Evolutionary conservation across 2,113 vertebrate species (phyloP).

Genomic region (Phyllostomus hastatus): DNA sequence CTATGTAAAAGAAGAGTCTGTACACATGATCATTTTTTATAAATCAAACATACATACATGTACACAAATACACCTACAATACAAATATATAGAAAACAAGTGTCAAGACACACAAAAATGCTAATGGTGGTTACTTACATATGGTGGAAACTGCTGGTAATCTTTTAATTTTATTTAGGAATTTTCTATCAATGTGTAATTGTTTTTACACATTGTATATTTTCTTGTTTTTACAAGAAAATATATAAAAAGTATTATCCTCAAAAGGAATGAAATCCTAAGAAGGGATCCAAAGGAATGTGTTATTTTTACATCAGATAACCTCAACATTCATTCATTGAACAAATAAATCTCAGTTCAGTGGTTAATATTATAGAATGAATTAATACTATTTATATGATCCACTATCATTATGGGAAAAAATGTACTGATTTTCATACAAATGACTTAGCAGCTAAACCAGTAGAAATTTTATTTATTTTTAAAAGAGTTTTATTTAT

Average conservation of each 20-base stretch:
- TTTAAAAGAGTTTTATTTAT: too few relatives aligned
- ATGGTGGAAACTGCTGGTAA: not conserved
- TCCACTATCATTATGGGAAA: not conserved
- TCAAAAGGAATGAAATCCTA: constrained; percentile 11
- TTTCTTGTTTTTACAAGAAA: not conserved
- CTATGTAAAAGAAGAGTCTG: not conserved
- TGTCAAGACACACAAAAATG: not conserved
- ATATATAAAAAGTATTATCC: not conserved
- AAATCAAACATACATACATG: not conserved
- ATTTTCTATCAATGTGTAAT: not conserved
- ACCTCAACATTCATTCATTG: not conserved
- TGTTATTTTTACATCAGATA: not conserved
- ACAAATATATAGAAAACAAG: not conserved
- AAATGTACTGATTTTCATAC: not conserved
- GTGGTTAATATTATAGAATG: not conserved
- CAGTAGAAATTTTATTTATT: not conserved
- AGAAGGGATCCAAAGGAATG: not conserved
- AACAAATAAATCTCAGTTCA: constrained; percentile 8
- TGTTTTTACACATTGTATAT: not conserved
- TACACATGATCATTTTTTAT: not conserved
- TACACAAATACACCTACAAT: not conserved
- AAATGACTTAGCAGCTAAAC: constrained; percentile 1
- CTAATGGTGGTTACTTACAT: not conserved
- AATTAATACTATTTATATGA: not conserved
- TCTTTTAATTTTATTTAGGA: not conserved